Evolutionary conservation across 2,888 invertebrate species (phyloP), one percentile per base, ranked within the genome.

Genomic region (Nemapogon koenigi): DNA sequence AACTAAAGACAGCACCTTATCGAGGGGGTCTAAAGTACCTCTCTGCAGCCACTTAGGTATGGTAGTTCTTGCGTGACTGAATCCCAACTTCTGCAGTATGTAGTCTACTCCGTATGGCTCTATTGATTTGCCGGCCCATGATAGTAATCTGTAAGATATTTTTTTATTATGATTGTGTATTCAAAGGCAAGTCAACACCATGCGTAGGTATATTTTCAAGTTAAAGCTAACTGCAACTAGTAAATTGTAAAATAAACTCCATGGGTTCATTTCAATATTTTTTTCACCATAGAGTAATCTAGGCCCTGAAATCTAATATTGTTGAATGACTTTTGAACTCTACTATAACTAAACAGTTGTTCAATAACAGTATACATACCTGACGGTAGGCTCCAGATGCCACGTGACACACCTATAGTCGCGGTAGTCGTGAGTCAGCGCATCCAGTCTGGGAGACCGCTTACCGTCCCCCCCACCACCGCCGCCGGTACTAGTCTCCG

Each of bases 41-140:
- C 99, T 84, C 72, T 99, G 99, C 81, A 98, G 86, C 96, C 98
- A 99, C 76, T 99, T 99, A 41, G 99, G 99, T 60, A 99, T 99
- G 40, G 99, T 99, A 48, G 94, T 95, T 47, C 97, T 85, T 8
- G 98, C 97, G 75, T 99, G 98, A 42, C 93, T 89, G 69, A 99
- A 98, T 31, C 97, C 97, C 28, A 99, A 82, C 73, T 97, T 97
- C 76, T 97, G 96, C 36, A 99, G 83, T 57, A 99, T 97, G 69
- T 96, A 97, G 80, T 99, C 98, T 43, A 98, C 94, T 37, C 97
- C 97, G 59, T 97, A 97, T 1, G 98, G 97, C 67, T 98, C 97
- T 55, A 98, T 96, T 52, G 94, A 92, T 68, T 95, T 95, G 33
- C 97, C 97, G 38, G 91, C 94, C 94, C 94, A 94, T 8, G 90